Conservation (phyloP, 2,113 vertebrate species). For the Rafetus swinhoei region DNA sequence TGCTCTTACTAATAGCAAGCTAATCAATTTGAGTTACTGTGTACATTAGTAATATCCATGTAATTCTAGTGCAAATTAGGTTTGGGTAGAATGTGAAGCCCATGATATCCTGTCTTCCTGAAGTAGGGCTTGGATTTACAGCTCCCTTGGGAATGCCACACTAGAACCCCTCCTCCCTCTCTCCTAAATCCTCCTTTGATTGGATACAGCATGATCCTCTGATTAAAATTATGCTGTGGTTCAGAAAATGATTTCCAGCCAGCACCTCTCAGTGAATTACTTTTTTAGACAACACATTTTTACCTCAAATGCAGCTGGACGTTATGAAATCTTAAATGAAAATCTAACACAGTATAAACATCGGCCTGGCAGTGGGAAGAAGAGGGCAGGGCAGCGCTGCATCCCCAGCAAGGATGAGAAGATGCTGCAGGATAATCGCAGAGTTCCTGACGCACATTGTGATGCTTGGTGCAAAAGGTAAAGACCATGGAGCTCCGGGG, state of each 20-base stretch:
- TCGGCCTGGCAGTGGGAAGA: fast-evolving
- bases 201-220: conserved; percentile 63
- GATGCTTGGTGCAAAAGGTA: no score
- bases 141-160: conserved; percentile 66
- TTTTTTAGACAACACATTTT: conserved; percentile 45
- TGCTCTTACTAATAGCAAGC: conserved; percentile 64
- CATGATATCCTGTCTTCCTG: conserved; percentile 60
- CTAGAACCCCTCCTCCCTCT: conserved; percentile 6
- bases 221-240: conserved; percentile 68
- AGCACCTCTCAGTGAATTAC: conserved; percentile 61
- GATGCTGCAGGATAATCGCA: neutral
- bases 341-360: neutral
- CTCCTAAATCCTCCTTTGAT: conserved; percentile 63
- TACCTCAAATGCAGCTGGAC: conserved; percentile 48
- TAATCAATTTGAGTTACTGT: conserved; percentile 72
- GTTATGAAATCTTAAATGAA: neutral
- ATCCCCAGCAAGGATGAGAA: neutral
- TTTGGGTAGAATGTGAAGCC: conserved; percentile 62
- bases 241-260: conserved; percentile 74
- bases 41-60: conserved; percentile 72
- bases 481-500: neutral
- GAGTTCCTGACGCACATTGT: neutral
- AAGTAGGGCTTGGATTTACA: conserved; percentile 68
- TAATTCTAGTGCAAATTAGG: conserved; percentile 77
- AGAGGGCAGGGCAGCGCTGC: fast-evolving